Base-by-base conservation (phyloP, 1,140 invertebrate genomes). In the Bombus breviceps region DNA sequence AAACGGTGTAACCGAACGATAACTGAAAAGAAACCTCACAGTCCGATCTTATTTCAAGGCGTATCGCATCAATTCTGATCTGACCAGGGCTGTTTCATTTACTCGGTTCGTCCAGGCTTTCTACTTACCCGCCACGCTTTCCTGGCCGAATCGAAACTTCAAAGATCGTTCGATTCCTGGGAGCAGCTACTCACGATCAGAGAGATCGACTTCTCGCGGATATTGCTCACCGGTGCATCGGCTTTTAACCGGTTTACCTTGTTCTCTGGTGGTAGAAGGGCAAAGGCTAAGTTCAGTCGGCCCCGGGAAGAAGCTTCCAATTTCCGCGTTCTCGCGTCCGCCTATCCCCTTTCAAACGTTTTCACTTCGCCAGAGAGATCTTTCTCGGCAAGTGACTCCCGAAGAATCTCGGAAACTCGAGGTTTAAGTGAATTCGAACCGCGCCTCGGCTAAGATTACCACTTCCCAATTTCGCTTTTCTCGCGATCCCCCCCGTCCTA, bases 191-290 rank as follows among this genome's bases (percentile, higher is more conserved):
- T 78, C 75, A 64, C 43, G 34, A 75, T 83, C 76, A 75, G 59
- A 66, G 59, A 82, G 78, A 80, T 86, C 88, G 86, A 82, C 75
- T 80, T 68, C 86, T 82, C 83, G 88, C 86, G 89, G 89, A 90
- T 90, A 90, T 90, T 90, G 89, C 89, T 83, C 87, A 68, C 78
- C 89, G 81, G 81, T 86, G 89, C 89, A 90, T 90, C 89, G 86
- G 82, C 89, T 90, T 90, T 90, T 90, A 90, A 90, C 89, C 80
- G 86, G 83, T 90, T 90, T 90, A 90, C 89, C 88, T 90, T 90
- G 89, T 90, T 90, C 82, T 34, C 28, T 75, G 43, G 34, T 43
- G 80, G 47, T 18, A 79, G 75, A 74, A 82, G 71, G 73, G 77
- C 74, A 84, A 89, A 89, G 88, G 77, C 62, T 10, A 64, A 77